A percentile compares a stretch with the other conserved stretches of the same genome.
Conservation (phyloP, 2,888 invertebrate species). For the Eurois occulta region DNA sequence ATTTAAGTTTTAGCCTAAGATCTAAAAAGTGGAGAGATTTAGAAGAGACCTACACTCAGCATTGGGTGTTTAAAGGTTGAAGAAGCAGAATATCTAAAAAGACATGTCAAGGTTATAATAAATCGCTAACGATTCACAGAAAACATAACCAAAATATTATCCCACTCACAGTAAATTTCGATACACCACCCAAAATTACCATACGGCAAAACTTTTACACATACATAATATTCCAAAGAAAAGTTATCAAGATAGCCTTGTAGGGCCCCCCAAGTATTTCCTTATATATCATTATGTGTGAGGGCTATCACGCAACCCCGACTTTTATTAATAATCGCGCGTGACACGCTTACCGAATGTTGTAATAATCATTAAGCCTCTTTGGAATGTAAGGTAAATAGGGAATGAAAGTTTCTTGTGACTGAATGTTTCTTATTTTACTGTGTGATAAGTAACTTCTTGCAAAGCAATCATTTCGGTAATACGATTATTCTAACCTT, state of each 20-base stretch:
- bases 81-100: no score
- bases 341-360: slow-evolving; percentile 45
- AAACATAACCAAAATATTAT: background rate
- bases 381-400: slow-evolving; percentile 28
- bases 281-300: slow-evolving; percentile 27
- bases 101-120: background rate
- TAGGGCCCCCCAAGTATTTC: slow-evolving; percentile 1
- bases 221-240: slow-evolving; percentile 4
- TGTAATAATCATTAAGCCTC: slow-evolving; percentile 38
- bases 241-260: slow-evolving; percentile 43
- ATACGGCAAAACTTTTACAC: slow-evolving; percentile 20
- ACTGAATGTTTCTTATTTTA: background rate
- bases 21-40: no score
- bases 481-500: no score
- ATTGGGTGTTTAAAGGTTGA: no score
- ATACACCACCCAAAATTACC: slow-evolving; percentile 16
- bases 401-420: background rate
- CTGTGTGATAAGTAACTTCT: background rate
- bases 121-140: background rate
- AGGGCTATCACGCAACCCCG: slow-evolving; percentile 49
- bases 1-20: background rate
- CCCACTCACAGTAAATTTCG: background rate
- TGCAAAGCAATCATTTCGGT: background rate
- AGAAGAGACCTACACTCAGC: no score
- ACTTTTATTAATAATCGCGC: slow-evolving; percentile 43